A percentile compares a stretch with the other conserved stretches of the same genome.
Evolutionary conservation across 2,797 vertebrate species (phyloP).

Genomic region (Aselliscus stoliczkanus): DNA sequence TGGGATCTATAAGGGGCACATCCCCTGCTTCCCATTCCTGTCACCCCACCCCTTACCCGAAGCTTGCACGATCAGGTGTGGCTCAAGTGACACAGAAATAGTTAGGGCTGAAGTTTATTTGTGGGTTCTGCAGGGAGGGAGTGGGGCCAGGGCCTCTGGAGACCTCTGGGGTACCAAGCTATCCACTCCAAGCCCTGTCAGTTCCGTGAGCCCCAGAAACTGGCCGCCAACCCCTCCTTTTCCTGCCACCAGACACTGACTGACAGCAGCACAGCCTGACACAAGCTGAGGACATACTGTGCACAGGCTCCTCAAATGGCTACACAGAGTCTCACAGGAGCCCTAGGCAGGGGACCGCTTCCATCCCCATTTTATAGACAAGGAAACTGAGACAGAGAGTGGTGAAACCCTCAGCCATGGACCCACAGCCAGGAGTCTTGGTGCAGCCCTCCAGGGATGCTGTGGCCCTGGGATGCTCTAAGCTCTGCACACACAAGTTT

Average conservation of each 20-base stretch:
- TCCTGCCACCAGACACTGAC: background rate
- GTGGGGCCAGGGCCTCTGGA: background rate
- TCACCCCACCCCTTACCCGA: background rate
- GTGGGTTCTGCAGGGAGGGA: too few species aligned
- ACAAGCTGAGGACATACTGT: background rate
- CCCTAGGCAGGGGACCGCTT: background rate
- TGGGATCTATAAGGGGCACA: background rate
- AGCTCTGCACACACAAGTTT: background rate
- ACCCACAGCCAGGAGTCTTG: background rate
- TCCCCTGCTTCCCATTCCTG: background rate
- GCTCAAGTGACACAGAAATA: background rate
- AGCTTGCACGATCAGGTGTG: background rate
- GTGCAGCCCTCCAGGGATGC: background rate
- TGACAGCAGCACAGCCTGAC: background rate
- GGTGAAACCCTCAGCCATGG: background rate
- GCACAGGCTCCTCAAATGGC: background rate
- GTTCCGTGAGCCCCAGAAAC: background rate
- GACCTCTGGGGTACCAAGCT: background rate
- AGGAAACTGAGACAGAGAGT: slow-evolving; percentile 7
- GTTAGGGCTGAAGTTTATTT: slow-evolving; percentile 11
- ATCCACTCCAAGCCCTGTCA: background rate
- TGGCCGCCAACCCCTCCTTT: background rate
- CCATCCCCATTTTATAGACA: background rate
- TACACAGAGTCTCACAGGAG: background rate
- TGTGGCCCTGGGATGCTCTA: background rate